A percentile compares a stretch with the other conserved stretches of the same genome.
Conservation (phyloP, 1,140 invertebrate genomes). For the Steinernema khuongi region DNA sequence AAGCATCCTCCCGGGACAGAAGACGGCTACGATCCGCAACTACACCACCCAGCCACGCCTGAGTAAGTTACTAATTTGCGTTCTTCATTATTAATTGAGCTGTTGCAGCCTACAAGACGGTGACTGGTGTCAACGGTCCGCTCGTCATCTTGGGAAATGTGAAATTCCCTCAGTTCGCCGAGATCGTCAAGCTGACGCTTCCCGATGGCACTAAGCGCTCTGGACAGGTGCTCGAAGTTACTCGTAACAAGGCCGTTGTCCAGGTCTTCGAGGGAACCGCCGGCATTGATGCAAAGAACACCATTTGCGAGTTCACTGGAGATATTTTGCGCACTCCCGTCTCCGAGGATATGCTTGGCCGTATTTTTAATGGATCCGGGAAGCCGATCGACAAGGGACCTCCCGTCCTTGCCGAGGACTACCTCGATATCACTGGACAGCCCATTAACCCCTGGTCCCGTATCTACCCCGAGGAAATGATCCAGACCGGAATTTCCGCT, state of each 20-base stretch:
- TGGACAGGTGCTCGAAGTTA: constrained; percentile 91
- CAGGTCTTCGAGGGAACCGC: constrained; percentile 93
- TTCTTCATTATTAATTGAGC: neutral
- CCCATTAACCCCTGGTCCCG: constrained; percentile 94
- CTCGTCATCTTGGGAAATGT: constrained; percentile 94
- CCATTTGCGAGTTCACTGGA: constrained; percentile 89
- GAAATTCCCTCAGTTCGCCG: constrained; percentile 94
- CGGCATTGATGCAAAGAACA: constrained; percentile 92
- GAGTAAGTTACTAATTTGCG: constrained; percentile 71
- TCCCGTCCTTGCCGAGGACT: constrained; percentile 89
- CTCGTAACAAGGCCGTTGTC: constrained; percentile 86
- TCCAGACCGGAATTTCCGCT: constrained; percentile 92
- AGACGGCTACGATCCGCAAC: constrained; percentile 84
- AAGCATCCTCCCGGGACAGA: constrained; percentile 68
- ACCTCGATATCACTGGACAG: constrained; percentile 87
- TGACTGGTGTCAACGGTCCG: constrained; percentile 93
- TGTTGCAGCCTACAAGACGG: constrained; percentile 84
- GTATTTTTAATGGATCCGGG: constrained; percentile 95
- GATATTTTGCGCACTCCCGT: constrained; percentile 89
- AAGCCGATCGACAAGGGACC: constrained; percentile 95
- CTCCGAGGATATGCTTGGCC: constrained; percentile 91
- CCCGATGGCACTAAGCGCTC: constrained; percentile 85
- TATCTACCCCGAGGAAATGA: constrained; percentile 97
- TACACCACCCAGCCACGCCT: constrained; percentile 93
- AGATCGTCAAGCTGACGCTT: constrained; percentile 86